phyloP scores from a whole-genome alignment of 2,888 invertebrate genomes.

The Agonopterix alstromeriana region DNA sequence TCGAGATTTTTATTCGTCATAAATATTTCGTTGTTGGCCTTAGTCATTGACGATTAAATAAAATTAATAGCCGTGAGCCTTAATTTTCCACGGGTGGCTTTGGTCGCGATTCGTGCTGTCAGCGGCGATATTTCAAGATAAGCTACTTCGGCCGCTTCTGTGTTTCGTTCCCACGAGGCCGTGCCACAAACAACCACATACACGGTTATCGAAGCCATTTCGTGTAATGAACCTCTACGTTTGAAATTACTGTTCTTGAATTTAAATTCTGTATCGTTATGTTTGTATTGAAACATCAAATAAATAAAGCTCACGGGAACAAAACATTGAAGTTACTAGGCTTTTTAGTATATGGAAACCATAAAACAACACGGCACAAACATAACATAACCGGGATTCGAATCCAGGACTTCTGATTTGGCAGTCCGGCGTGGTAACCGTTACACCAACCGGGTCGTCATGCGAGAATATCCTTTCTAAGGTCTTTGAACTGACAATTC shows the following conservation, averaged over 20 bases:
- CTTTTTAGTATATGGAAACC: no score
- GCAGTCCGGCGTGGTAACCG: no score
- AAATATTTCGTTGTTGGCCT: conserved; percentile 19
- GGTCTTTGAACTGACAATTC: no score
- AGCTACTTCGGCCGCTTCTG: conserved; percentile 32
- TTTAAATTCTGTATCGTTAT: conserved; percentile 3
- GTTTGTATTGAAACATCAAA: no score
- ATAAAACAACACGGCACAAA: no score
- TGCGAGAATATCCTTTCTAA: no score
- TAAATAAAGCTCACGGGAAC: no score
- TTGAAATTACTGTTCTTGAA: conserved; percentile 16
- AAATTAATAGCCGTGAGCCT: conserved; percentile 45
- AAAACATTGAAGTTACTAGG: no score
- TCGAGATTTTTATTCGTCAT: conserved; percentile 2
- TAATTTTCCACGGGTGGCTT: conserved; percentile 40
- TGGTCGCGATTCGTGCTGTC: conserved; percentile 44
- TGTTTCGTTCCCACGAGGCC: conserved; percentile 51
- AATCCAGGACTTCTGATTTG: no score
- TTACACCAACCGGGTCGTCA: no score
- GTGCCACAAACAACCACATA: conserved; percentile 20
- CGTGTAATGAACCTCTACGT: conserved; percentile 26
- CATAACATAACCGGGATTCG: no score
- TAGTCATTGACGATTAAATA: conserved; percentile 34
- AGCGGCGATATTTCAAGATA: conserved; percentile 65
- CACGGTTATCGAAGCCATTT: conserved; percentile 20